Conservation (phyloP, 2,797 vertebrate species). For the Cirrhinus molitorella region DNA sequence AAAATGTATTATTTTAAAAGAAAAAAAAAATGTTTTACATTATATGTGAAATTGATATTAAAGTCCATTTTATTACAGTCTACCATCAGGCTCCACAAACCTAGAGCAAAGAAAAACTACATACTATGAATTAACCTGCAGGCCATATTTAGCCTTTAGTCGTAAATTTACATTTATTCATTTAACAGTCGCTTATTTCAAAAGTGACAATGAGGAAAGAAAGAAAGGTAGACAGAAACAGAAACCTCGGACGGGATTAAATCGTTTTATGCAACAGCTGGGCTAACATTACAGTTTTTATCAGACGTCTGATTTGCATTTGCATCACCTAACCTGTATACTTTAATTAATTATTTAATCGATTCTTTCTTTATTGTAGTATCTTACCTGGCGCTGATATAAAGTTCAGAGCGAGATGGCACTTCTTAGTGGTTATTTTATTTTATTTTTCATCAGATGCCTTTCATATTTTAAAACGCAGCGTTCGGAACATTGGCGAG, state of each 20-base stretch:
- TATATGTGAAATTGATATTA: neutral
- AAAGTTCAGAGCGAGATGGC: neutral
- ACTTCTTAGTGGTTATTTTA: neutral
- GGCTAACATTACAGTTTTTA: neutral
- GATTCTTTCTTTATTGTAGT: neutral
- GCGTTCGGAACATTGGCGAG: too few relatives aligned
- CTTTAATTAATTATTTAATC: neutral
- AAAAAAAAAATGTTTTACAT: neutral
- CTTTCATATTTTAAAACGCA: neutral
- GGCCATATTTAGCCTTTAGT: constrained; percentile 1
- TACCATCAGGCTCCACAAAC: neutral
- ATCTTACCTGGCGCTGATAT: neutral
- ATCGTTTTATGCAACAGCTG: neutral
- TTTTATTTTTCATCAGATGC: neutral
- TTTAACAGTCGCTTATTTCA: neutral
- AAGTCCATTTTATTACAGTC: neutral
- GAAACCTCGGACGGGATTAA: neutral
- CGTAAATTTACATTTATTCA: neutral
- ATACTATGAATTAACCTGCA: neutral
- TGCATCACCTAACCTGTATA: neutral
- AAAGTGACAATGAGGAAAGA: neutral
- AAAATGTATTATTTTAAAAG: neutral
- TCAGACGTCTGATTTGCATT: neutral
- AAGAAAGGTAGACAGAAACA: neutral
- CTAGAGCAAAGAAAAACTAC: neutral